phyloP scores from a whole-genome alignment of 2,888 invertebrate species.

The Aricia artaxerxes region DNA sequence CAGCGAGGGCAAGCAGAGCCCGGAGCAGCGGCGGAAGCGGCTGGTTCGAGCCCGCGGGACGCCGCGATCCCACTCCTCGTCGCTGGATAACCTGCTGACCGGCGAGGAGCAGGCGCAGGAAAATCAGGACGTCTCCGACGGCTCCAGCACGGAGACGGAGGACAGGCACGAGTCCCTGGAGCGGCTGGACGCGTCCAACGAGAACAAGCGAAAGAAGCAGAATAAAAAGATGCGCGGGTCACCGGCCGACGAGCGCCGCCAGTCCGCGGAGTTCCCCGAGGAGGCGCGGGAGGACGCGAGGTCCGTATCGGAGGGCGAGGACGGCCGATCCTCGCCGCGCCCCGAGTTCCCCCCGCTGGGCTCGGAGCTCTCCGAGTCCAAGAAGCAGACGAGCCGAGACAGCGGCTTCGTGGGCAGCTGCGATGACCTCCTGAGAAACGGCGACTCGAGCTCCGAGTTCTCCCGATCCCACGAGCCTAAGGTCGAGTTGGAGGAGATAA shows the following conservation, averaged over 20 bases:
- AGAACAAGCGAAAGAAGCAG: constrained; percentile 91
- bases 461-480: constrained; percentile 76
- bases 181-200: constrained; percentile 87
- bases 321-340: constrained; percentile 85
- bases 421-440: constrained; percentile 89
- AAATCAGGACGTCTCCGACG: constrained; percentile 84
- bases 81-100: constrained; percentile 87
- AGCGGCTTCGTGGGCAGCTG: constrained; percentile 94
- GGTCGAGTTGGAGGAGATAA: constrained; percentile 80
- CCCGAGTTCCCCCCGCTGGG: constrained; percentile 82
- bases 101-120: constrained; percentile 80
- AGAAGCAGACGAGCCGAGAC: constrained; percentile 91
- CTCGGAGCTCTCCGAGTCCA: constrained; percentile 82
- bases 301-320: constrained; percentile 83
- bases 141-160: constrained; percentile 88
- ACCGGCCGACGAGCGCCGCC: constrained; percentile 83
- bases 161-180: constrained; percentile 84
- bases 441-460: constrained; percentile 77
- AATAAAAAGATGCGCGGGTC: constrained; percentile 84
- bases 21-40: constrained; percentile 90
- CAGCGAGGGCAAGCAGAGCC: constrained; percentile 93
- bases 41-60: constrained; percentile 91
- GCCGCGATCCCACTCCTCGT: constrained; percentile 90
- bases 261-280: constrained; percentile 82
- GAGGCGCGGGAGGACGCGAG: constrained; percentile 81